Conservation (phyloP, 2,797 vertebrate genomes). For the Poecilia wingei region DNA sequence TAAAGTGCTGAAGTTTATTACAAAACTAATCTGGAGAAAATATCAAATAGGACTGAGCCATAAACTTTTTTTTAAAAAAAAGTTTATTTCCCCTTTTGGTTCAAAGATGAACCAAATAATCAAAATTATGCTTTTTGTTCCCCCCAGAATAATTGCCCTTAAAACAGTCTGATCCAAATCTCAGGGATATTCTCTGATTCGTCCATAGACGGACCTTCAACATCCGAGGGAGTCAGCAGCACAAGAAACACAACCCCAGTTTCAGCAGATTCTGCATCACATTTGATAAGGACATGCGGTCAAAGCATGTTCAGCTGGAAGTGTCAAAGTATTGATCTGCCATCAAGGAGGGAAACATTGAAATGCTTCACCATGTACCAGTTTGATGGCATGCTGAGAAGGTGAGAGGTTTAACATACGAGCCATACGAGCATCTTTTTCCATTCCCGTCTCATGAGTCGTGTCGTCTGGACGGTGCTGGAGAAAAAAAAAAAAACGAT, state of each 20-base stretch:
- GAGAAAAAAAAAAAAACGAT: conserved; percentile 16
- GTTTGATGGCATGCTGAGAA: conserved; percentile 17
- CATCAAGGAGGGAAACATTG: conserved; percentile 46
- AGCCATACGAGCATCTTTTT: conserved; percentile 29
- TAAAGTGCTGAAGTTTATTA: not conserved
- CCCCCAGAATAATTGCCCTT: conserved; percentile 33
- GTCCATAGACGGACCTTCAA: conserved; percentile 28
- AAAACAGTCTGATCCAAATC: conserved; percentile 33
- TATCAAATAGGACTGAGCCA: not conserved
- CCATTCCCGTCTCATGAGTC: conserved; percentile 30
- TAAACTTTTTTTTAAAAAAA: not conserved
- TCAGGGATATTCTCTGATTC: conserved; percentile 15
- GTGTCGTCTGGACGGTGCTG: conserved; percentile 30
- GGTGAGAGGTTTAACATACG: conserved; percentile 38
- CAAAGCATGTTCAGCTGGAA: conserved; percentile 56
- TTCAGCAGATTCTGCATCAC: conserved; percentile 49
- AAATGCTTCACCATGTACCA: conserved; percentile 41
- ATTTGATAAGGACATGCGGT: conserved; percentile 68
- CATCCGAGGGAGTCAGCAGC: conserved; percentile 22
- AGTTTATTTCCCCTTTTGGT: not conserved
- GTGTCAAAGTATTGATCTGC: conserved; percentile 67
- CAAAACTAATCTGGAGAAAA: not conserved
- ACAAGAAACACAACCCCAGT: conserved; percentile 22
- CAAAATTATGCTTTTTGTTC: not conserved
- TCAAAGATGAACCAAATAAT: not conserved